These are phyloP conservation scores for Entomobrya proxima DNA, from an alignment of 2,888 invertebrate species.

Conservation along the genomic window DNA sequence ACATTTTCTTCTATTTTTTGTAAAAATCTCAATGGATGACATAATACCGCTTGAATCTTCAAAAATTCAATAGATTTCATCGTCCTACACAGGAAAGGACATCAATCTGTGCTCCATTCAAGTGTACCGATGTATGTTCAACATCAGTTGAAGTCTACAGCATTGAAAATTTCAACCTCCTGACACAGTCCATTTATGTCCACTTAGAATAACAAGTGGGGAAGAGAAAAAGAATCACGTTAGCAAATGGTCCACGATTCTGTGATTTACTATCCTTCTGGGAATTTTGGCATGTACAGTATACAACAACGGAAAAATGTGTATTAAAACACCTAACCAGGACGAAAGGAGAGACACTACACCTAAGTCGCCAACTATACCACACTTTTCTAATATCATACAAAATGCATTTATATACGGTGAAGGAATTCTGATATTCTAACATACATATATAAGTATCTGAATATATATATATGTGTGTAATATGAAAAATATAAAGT, in stretches of 20 bases:
- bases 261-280: conserved; percentile 31
- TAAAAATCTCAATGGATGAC: not conserved
- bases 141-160: conserved; percentile 35
- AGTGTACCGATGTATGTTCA: conserved; percentile 40
- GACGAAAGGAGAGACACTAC: too few relatives aligned
- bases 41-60: conserved; percentile 22
- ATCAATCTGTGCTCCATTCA: conserved; percentile 54
- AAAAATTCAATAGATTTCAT: conserved; percentile 15
- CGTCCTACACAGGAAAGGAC: conserved; percentile 21
- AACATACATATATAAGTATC: too few relatives aligned
- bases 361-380: too few relatives aligned
- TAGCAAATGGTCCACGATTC: conserved; percentile 1
- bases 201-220: conserved; percentile 55
- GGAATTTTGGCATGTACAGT: conserved; percentile 29
- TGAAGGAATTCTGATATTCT: too few relatives aligned
- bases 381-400: too few relatives aligned
- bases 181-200: conserved; percentile 60
- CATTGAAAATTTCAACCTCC: conserved; percentile 55
- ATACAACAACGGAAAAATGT: conserved; percentile 2
- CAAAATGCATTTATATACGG: too few relatives aligned
- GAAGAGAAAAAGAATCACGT: conserved; percentile 1
- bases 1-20: not conserved
- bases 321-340: too few relatives aligned
- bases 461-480: too few relatives aligned
- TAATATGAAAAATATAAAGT: too few relatives aligned